phyloP scores from a whole-genome alignment of 2,888 invertebrate genomes.

The Rotaria sp. region DNA sequence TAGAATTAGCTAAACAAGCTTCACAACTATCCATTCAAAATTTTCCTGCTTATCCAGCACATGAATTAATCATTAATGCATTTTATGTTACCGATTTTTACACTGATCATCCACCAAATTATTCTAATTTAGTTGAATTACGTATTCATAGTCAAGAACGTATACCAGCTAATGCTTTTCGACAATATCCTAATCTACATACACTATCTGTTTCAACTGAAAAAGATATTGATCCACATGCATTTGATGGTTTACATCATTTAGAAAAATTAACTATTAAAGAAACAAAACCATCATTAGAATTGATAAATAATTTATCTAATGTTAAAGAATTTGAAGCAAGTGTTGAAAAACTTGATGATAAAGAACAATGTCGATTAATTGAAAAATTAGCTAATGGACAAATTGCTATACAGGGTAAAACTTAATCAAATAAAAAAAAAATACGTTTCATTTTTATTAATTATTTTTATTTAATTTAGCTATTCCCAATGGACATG shows the following conservation, averaged over 20 bases:
- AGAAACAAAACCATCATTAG: not conserved
- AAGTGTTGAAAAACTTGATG: not conserved
- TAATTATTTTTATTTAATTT: not conserved
- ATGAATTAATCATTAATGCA: not conserved
- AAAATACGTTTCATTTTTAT: not conserved
- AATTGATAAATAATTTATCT: not conserved
- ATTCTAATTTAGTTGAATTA: not conserved
- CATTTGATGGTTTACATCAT: slow-evolving; percentile 8
- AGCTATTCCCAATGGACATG: not conserved
- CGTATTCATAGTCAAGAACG: not conserved
- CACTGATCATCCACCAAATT: slow-evolving; percentile 2
- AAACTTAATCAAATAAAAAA: not conserved
- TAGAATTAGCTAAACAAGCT: slow-evolving; percentile 24
- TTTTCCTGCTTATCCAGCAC: slow-evolving; percentile 15
- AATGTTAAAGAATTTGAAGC: not conserved
- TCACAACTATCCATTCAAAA: not conserved
- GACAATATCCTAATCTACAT: slow-evolving; percentile 1
- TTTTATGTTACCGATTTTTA: not conserved
- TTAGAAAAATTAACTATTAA: slow-evolving; percentile 26
- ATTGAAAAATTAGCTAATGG: not conserved
- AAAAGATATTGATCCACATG: slow-evolving; percentile 16
- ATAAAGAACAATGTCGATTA: not conserved
- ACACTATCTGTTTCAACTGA: not conserved
- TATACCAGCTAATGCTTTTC: slow-evolving; percentile 21
- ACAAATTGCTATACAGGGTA: not conserved